Conservation (phyloP, 2,797 vertebrate species). For the Oryzias dopingdopingensis region DNA sequence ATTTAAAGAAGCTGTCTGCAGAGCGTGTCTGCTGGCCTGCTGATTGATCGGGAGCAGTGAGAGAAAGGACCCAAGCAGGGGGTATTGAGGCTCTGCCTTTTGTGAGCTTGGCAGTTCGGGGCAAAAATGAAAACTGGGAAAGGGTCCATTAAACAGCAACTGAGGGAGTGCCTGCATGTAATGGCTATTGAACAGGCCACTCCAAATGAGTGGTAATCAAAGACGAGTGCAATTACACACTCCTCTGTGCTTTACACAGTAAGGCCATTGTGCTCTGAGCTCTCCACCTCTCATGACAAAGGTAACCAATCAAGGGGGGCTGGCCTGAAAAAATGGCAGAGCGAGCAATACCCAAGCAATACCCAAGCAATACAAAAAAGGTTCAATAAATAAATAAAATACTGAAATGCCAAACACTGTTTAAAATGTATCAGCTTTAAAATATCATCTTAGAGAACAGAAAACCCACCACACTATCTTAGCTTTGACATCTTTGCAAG, state of each 20-base stretch:
- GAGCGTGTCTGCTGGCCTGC: background rate
- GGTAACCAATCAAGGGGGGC: constrained; percentile 53
- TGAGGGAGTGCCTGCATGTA: constrained; percentile 66
- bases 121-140: constrained; percentile 49
- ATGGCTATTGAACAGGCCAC: constrained; percentile 75
- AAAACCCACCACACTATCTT: too few species aligned
- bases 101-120: constrained; percentile 42
- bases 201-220: constrained; percentile 74
- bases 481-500: too few species aligned
- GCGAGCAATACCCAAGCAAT: background rate
- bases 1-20: constrained; percentile 8
- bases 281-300: constrained; percentile 71
- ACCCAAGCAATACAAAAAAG: too few species aligned
- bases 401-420: too few species aligned
- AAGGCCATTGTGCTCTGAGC: constrained; percentile 64
- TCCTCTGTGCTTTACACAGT: constrained; percentile 61
- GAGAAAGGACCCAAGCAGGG: constrained; percentile 9
- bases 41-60: constrained; percentile 25
- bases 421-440: too few species aligned
- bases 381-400: too few species aligned
- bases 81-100: constrained; percentile 31
- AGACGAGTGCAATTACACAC: constrained; percentile 74
- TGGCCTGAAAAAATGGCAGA: constrained; percentile 38
- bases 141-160: constrained; percentile 56
- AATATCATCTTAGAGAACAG: too few species aligned